phyloP scores from a whole-genome alignment of 1,140 invertebrate genomes.

The Meloidogyne floridensis region DNA sequence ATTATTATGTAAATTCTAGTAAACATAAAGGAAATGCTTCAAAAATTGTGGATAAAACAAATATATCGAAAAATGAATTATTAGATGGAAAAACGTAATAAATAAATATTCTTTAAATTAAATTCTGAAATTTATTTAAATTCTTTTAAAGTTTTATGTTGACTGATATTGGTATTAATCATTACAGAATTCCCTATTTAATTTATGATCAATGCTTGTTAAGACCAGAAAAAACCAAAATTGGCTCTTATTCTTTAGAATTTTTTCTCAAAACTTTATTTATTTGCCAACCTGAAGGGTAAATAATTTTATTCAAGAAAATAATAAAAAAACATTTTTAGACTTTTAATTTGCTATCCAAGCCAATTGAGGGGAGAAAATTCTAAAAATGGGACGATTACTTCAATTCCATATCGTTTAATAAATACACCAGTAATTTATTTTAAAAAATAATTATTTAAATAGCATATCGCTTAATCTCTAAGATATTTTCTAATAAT shows the following conservation, averaged over 20 bases:
- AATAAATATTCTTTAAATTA: no score
- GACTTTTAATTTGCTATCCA: constrained; percentile 9
- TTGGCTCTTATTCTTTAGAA: background rate
- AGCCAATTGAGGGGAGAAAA: background rate
- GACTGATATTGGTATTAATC: constrained; percentile 4
- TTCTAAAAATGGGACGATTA: background rate
- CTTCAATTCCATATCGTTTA: constrained; percentile 9
- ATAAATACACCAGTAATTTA: background rate
- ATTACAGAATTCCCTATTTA: background rate
- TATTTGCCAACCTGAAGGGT: background rate
- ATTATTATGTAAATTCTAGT: no score
- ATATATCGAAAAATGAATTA: no score
- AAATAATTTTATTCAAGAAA: background rate
- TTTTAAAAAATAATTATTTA: no score
- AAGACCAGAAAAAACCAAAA: background rate
- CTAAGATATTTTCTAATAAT: no score
- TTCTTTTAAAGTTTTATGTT: background rate
- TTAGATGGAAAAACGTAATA: no score
- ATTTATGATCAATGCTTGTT: constrained; percentile 4
- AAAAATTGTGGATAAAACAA: no score
- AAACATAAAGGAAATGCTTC: no score
- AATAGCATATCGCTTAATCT: no score
- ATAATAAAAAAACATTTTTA: constrained; percentile 15
- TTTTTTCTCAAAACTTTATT: background rate
- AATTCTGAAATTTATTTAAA: no score